Evolutionary conservation across 2,113 vertebrate genomes (phyloP).

Genomic region (Herpetotheres cachinnans): DNA sequence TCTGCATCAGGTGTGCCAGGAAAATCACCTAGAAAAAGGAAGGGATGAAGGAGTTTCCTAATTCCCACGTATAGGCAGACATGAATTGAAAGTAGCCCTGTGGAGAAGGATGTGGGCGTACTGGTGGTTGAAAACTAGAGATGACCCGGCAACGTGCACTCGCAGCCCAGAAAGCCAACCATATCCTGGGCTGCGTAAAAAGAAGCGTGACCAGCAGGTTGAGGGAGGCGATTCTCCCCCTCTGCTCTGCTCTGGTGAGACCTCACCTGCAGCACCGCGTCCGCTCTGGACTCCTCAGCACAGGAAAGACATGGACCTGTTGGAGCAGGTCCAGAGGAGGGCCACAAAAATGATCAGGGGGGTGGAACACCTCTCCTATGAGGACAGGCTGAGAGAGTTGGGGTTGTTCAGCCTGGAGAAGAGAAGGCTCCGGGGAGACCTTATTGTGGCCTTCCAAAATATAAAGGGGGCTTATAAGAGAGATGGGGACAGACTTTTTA

Average conservation of each 20-base stretch:
- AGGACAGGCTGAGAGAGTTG: not conserved
- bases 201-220: no score
- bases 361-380: not conserved
- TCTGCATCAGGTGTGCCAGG: not conserved
- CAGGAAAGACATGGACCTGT: not conserved
- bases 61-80: not conserved
- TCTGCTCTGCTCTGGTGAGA: not conserved
- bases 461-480: not conserved
- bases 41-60: not conserved
- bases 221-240: not conserved
- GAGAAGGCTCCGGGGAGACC: no score
- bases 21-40: not conserved
- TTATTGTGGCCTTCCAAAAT: not conserved
- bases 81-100: not conserved
- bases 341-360: no score
- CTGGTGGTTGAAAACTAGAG: not conserved
- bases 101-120: not conserved
- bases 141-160: not conserved
- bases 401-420: not conserved
- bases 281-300: not conserved
- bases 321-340: not conserved
- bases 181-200: no score
- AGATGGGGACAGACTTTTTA: not conserved
- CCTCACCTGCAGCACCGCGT: not conserved
- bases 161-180: no score